Conservation (phyloP, 1,140 invertebrate species). For the Drosophila ambigua region DNA sequence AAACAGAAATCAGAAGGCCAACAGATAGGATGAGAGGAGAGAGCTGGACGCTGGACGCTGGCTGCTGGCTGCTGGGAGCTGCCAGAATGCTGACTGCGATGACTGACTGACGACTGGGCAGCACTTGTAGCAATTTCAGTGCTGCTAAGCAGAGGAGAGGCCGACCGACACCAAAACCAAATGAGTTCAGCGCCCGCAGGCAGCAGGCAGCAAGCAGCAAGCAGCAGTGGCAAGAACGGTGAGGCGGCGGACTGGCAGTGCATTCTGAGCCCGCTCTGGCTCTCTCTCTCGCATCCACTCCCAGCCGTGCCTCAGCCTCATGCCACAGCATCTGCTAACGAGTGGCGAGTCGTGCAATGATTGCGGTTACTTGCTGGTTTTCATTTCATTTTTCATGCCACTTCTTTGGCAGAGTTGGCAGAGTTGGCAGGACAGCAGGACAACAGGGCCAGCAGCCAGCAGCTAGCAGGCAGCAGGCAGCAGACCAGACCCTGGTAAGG, state of each 20-base stretch:
- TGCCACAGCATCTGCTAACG: conserved; percentile 48
- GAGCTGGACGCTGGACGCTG: neutral
- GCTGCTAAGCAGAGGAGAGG: conserved; percentile 50
- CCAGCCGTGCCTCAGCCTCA: conserved; percentile 1
- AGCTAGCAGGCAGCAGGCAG: too few species aligned
- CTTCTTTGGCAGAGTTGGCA: conserved; percentile 19
- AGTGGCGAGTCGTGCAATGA: conserved; percentile 77
- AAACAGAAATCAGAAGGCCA: conserved; percentile 52
- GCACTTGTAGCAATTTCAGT: conserved; percentile 64
- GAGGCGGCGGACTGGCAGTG: neutral
- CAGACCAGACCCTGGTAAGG: conserved; percentile 12
- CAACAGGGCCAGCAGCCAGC: too few species aligned
- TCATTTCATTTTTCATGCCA: conserved; percentile 79
- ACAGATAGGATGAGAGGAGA: neutral
- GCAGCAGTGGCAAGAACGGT: conserved; percentile 14
- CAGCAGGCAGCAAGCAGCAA: conserved; percentile 24
- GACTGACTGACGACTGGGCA: conserved; percentile 32
- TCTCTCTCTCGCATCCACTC: neutral
- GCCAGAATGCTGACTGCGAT: conserved; percentile 34
- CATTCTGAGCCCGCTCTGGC: conserved; percentile 3
- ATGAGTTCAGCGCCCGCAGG: conserved; percentile 68
- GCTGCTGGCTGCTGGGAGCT: conserved; percentile 17
- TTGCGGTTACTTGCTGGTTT: conserved; percentile 78
- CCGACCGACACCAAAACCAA: conserved; percentile 62
- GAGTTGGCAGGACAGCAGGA: neutral